Evolutionary conservation across 2,888 invertebrate genomes (phyloP).

Genomic region (Helicoverpa assulta): DNA sequence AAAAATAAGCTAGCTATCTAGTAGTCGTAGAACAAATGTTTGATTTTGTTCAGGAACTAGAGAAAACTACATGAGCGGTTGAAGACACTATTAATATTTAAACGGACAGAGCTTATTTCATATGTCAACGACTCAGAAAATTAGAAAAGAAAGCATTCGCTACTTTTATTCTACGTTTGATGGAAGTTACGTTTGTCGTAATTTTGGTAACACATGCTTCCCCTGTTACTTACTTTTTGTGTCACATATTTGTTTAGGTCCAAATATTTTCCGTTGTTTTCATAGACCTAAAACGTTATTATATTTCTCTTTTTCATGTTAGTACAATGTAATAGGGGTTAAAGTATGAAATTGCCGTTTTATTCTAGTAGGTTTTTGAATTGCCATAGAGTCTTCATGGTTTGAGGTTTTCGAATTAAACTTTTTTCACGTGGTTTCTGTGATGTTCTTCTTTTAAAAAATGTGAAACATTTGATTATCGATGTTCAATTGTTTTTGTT

Average conservation of each 20-base stretch:
- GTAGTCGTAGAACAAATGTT: slow-evolving; percentile 12
- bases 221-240: slow-evolving; percentile 1
- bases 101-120: slow-evolving; percentile 70
- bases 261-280: slow-evolving; percentile 33
- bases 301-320: slow-evolving; percentile 19
- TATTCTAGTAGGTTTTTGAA: no score
- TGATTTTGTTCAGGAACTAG: slow-evolving; percentile 21
- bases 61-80: slow-evolving; percentile 37
- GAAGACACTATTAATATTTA: slow-evolving; percentile 64
- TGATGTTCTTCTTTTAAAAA: no score
- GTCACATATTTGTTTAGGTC: slow-evolving; percentile 50
- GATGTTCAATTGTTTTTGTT: no score
- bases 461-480: no score
- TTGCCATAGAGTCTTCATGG: no score
- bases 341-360: no score
- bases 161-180: slow-evolving; percentile 41
- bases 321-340: no score
- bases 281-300: slow-evolving; percentile 8
- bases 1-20: not conserved
- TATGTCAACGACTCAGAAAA: slow-evolving; percentile 76
- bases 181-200: slow-evolving; percentile 29
- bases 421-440: no score
- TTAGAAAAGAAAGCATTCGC: slow-evolving; percentile 61
- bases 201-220: slow-evolving; percentile 37
- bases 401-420: no score